These are phyloP conservation scores for Notolabrus celidotus DNA, from an alignment of 2,797 vertebrate species.

Conservation along the genomic window DNA sequence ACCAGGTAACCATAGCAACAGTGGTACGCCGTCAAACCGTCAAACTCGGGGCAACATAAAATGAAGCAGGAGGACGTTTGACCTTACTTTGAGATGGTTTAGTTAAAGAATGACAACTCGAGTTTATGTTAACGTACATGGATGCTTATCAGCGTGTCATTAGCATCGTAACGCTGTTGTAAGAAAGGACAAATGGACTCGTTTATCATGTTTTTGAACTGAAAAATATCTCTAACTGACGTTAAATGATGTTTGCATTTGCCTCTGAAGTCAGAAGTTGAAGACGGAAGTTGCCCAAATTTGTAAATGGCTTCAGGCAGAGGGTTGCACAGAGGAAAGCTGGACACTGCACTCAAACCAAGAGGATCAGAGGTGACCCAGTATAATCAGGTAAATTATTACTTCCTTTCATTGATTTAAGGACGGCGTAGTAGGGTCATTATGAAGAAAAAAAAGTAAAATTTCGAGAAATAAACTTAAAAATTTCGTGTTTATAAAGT, in stretches of 20 bases:
- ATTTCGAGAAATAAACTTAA: too few relatives aligned
- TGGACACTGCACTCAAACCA: conserved; percentile 42
- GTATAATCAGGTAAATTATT: conserved; percentile 53
- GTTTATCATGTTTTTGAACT: not conserved
- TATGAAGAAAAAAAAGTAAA: too few relatives aligned
- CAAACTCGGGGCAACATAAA: not conserved
- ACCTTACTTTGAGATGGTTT: fast-evolving
- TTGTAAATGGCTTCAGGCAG: conserved; percentile 65
- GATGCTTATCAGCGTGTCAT: not conserved
- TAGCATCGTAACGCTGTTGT: not conserved
- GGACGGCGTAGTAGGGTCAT: too few relatives aligned
- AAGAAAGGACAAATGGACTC: not conserved
- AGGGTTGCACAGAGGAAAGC: conserved; percentile 51
- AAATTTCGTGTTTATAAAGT: too few relatives aligned
- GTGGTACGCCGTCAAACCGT: conserved; percentile 15
- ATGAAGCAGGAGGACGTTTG: not conserved
- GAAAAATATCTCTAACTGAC: not conserved
- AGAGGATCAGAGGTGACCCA: conserved; percentile 35
- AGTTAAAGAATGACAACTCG: not conserved
- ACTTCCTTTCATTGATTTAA: too few relatives aligned
- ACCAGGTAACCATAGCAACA: conserved; percentile 65
- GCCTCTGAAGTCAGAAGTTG: not conserved
- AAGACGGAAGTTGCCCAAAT: conserved; percentile 9
- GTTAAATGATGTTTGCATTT: conserved; percentile 25
- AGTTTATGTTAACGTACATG: not conserved